Percentiles rank a stretch among this genome's conserved stretches.
Conservation (phyloP, 2,797 vertebrate species). For the Cyclopterus lumpus region DNA sequence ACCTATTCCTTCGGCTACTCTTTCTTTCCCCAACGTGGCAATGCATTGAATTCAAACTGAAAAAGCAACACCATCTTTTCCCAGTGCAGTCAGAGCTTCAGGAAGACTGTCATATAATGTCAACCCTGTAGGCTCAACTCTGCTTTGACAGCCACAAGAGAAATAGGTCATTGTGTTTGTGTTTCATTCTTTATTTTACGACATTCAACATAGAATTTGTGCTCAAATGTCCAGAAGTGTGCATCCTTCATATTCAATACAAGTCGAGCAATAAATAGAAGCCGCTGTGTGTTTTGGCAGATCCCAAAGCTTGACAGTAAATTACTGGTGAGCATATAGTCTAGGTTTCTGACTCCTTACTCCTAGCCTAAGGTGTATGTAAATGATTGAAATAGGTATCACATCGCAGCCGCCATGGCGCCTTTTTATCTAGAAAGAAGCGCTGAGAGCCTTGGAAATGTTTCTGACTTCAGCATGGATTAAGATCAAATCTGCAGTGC, state of each 20-base stretch:
- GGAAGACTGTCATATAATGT: conserved; percentile 52
- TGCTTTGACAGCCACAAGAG: conserved; percentile 53
- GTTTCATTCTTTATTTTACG: background rate
- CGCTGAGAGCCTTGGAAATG: conserved; percentile 74
- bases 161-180: conserved; percentile 33
- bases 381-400: conserved; percentile 56
- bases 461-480: conserved; percentile 78
- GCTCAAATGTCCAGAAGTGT: background rate
- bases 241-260: background rate
- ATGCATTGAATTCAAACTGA: conserved; percentile 35
- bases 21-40: conserved; percentile 27
- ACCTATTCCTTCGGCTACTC: background rate
- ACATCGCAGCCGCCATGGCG: conserved; percentile 38
- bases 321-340: background rate
- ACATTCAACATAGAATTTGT: background rate
- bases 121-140: conserved; percentile 50
- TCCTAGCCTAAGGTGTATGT: conserved; percentile 6
- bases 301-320: conserved; percentile 3
- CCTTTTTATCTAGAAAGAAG: conserved; percentile 59
- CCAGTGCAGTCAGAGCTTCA: conserved; percentile 53
- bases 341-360: conserved; percentile 1
- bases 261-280: conserved; percentile 8
- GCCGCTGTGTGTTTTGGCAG: conserved; percentile 2
- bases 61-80: conserved; percentile 41
- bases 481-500: conserved; percentile 74